These are phyloP conservation scores for Gandaritis pyraliata DNA, from an alignment of 2,888 invertebrate species.

Conservation along the genomic window DNA sequence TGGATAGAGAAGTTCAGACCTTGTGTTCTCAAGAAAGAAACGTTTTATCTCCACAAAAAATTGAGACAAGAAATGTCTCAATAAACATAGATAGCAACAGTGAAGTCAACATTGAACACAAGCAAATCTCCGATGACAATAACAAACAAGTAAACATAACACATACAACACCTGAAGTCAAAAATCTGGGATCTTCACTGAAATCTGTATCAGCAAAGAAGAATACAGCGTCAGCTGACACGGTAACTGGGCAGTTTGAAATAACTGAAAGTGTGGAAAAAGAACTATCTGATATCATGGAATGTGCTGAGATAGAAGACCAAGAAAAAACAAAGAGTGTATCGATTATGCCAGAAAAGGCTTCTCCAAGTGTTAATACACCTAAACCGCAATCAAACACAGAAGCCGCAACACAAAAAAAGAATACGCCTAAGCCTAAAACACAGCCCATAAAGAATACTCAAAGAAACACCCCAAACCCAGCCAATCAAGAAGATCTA, in stretches of 20 bases:
- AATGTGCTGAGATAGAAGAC: constrained; percentile 50
- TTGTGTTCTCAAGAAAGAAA: constrained; percentile 43
- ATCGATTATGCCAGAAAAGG: constrained; percentile 17
- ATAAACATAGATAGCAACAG: constrained; percentile 46
- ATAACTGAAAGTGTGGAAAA: constrained; percentile 76
- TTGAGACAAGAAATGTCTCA: constrained; percentile 45
- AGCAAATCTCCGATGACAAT: constrained; percentile 33
- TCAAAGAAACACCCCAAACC: constrained; percentile 10
- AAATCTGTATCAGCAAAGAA: constrained; percentile 47
- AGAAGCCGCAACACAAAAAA: constrained; percentile 21
- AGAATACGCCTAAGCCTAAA: constrained; percentile 2
- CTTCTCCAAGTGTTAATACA: constrained; percentile 19
- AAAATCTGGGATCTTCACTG: constrained; percentile 13
- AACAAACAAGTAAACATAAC: constrained; percentile 16
- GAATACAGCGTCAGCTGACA: constrained; percentile 75
- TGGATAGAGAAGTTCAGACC: constrained; percentile 69
- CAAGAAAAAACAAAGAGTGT: constrained; percentile 31
- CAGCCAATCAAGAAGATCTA: constrained; percentile 40
- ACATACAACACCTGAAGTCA: constrained; percentile 34
- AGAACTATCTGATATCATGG: constrained; percentile 67
- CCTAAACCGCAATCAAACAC: constrained; percentile 7
- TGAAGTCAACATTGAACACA: constrained; percentile 34
- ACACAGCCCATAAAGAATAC: constrained; percentile 4
- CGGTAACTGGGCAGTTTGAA: constrained; percentile 65
- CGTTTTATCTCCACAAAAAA: constrained; percentile 22